Evolutionary conservation across 2,888 invertebrate species (phyloP), one percentile per base, ranked within the genome.

Genomic region (Apodemia hepburni): DNA sequence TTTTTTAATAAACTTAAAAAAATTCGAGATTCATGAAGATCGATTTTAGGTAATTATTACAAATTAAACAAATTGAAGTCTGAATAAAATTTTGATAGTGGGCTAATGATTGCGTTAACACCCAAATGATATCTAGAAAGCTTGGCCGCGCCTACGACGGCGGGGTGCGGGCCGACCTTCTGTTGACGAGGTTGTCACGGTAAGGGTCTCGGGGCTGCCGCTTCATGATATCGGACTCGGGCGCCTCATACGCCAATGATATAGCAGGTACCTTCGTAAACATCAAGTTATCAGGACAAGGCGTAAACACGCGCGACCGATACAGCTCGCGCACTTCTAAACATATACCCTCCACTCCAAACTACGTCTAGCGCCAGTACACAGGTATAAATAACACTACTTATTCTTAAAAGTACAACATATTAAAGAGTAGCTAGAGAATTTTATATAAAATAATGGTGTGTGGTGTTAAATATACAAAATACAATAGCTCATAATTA

Each of bases 181-280:
- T 97, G 94, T 98, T 98, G 92, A 98, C 98, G 94, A 98, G 96
- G 95, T 98, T 98, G 95, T 98, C 98, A 93, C 96, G 96, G 94
- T 97, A 96, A 87, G 98, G 98, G 94, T 98, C 96, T 94, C 98
- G 96, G 85, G 98, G 98, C 94, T 97, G 97, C 92, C 98, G 96
- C 96, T 98, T 98, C 98, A 98, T 98, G 93, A 98, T 98, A 95
- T 98, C 98, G 92, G 97, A 97, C 95, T 98, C 98, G 92, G 98
- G 97, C 93, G 97, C 97, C 95, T 98, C 98, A 94, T 98, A 98
- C 93, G 98, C 98, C 95, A 98, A 95, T 93, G 98, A 98, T 94
- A 98, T 98, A 94, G 98, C 98, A 93, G 98, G 98, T 94, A 98
- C 97, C 98, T 97, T 95, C 91, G 86, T 92, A 92, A 92, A 93